Evolutionary conservation across 1,140 invertebrate genomes (phyloP).

Genomic region (Zaprionus davidi): DNA sequence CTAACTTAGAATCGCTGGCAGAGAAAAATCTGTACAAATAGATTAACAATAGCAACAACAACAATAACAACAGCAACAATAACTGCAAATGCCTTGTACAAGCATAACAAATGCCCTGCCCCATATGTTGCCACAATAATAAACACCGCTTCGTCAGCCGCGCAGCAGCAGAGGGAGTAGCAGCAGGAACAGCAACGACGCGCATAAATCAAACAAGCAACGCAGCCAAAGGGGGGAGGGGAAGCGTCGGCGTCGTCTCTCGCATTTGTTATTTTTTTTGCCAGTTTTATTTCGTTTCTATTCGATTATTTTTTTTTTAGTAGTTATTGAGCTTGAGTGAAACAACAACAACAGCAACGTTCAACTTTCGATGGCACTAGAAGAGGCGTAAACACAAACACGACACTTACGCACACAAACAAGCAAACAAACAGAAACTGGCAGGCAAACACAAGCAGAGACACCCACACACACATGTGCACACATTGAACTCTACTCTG

Average conservation of each 20-base stretch:
- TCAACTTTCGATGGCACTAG: slow-evolving; percentile 42
- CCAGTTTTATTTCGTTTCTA: slow-evolving; percentile 29
- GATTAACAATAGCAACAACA: slow-evolving; percentile 72
- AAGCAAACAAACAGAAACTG: not conserved
- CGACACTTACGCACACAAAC: slow-evolving; percentile 36
- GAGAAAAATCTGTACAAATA: slow-evolving; percentile 71
- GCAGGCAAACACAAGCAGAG: slow-evolving; percentile 8
- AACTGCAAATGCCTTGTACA: slow-evolving; percentile 38
- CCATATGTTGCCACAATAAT: slow-evolving; percentile 75
- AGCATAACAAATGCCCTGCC: slow-evolving; percentile 38
- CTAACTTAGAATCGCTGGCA: slow-evolving; percentile 57
- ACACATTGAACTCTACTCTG: slow-evolving; percentile 1
- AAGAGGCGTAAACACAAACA: slow-evolving; percentile 48
- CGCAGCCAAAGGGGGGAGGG: not conserved
- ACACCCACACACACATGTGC: not conserved
- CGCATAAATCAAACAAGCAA: slow-evolving; percentile 71
- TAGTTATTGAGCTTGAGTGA: slow-evolving; percentile 51
- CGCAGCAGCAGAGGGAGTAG: slow-evolving; percentile 49
- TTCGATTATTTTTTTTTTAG: slow-evolving; percentile 15
- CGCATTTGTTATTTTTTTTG: slow-evolving; percentile 62
- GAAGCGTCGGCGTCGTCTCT: slow-evolving; percentile 8
- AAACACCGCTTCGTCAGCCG: slow-evolving; percentile 57
- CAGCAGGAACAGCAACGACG: slow-evolving; percentile 40
- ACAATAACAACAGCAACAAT: slow-evolving; percentile 42
- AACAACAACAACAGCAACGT: slow-evolving; percentile 42